Evolutionary conservation across 2,888 invertebrate species (phyloP), one percentile per base, ranked within the genome.

Genomic region (Xanthorhoe spadicearia): DNA sequence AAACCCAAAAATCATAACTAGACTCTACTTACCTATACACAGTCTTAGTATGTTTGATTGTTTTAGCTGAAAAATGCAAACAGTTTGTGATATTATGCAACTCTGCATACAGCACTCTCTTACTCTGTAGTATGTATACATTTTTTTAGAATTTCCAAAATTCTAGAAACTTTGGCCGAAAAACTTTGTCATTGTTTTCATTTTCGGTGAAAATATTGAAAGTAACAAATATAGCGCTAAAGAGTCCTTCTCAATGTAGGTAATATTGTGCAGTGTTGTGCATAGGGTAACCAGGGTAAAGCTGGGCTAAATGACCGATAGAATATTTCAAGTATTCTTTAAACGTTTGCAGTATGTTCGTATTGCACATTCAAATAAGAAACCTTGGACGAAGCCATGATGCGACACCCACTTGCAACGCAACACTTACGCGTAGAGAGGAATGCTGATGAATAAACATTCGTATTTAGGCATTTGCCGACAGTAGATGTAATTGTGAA

Each of bases 351-450:
- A 51, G 53, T 63, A 64, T 69, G 72, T 72, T 67, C 68, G 63
- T 58, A 7, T 32, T 65, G 54, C 56, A 64, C 64, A 72, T 66
- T 71, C 49, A 64, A 72, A 66, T 65, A 49, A 62, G 66, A 70
- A 74, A 73, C 84, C 84, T 84, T 84, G 83, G 81, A 80, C 80
- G 74, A 83, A 78, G 77, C 76, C 72, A 68, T 70, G 77, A 71
- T 73, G 73, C 72, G 80, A 82, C 84, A 83, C 84, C 84, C 82
- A 83, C 84, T 79, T 80, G 77, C 75, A 77, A 81, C 77, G 79
- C 79, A 80, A 78, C 73, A 74, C 78, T 72, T 71, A 70, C 61
- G 69, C 71, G 74, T 77, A 76, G 77, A 71, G 66, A 76, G 78
- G 79, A 77, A 81, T 80, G 79, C 74, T 72, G 73, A 68, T 70